Conservation (phyloP, 2,888 invertebrate genomes). For the Eurytoma adleriae region DNA sequence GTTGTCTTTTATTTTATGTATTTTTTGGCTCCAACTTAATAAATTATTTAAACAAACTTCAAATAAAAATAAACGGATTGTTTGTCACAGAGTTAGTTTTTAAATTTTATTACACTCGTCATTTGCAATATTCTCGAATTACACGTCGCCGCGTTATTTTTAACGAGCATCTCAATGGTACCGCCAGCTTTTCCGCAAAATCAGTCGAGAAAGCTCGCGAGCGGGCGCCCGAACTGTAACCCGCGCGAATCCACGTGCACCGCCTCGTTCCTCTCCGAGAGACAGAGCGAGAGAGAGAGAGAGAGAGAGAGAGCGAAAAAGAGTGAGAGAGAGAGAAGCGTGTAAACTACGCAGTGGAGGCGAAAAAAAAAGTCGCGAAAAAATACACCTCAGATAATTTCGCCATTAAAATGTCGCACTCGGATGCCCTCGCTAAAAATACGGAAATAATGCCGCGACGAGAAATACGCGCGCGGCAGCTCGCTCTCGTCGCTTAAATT, state of each 20-base stretch:
- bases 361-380: not conserved
- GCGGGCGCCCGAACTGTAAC: no score
- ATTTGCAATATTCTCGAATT: no score
- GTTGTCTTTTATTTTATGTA: no score
- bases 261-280: not conserved
- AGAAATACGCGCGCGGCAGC: not conserved
- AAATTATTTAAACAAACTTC: no score
- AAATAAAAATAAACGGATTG: no score
- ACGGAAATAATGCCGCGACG: conserved; percentile 41
- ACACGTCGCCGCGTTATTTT: not conserved
- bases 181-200: not conserved
- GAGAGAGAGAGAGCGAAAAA: not conserved
- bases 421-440: conserved; percentile 47
- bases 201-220: not conserved
- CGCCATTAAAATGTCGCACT: conserved; percentile 53
- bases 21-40: no score
- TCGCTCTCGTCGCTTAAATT: conserved; percentile 13
- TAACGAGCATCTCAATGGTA: not conserved
- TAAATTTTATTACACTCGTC: no score
- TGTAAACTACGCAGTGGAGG: not conserved
- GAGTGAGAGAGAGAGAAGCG: not conserved
- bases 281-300: no score
- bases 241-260: not conserved
- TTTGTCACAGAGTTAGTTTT: no score
- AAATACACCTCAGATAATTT: conserved; percentile 29